These are phyloP conservation scores for Drosophila longiperda DNA, from an alignment of 2,888 invertebrate species.

Conservation along the genomic window DNA sequence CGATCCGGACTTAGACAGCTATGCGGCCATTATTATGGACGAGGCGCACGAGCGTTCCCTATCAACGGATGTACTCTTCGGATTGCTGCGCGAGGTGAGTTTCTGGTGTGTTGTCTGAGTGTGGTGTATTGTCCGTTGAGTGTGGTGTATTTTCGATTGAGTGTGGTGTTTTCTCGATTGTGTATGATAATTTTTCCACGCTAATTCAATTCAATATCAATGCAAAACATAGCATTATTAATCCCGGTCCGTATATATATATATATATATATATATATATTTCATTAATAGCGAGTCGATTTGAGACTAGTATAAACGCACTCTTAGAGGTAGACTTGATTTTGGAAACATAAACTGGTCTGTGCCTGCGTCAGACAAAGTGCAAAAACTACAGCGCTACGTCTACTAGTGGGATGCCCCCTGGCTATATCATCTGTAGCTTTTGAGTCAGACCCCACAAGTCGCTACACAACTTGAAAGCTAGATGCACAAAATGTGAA, in stretches of 20 bases:
- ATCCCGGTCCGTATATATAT: not conserved
- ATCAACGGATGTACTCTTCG: constrained; percentile 99
- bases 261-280: not conserved
- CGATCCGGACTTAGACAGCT: constrained; percentile 98
- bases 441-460: no score
- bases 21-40: constrained; percentile 99
- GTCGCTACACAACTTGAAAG: no score
- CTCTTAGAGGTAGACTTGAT: no score
- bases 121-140: not conserved
- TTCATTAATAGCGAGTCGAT: not conserved
- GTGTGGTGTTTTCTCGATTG: not conserved
- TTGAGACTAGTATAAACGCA: no score
- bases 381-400: no score
- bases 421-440: no score
- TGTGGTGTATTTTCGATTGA: no score
- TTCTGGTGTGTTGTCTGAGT: not conserved
- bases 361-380: no score
- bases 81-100: constrained; percentile 95
- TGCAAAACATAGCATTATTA: not conserved
- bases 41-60: constrained; percentile 99
- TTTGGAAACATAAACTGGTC: no score
- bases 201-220: not conserved
- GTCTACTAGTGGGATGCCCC: no score
- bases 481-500: no score
- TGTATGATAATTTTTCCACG: not conserved